Base-by-base conservation (phyloP, 2,113 vertebrate genomes). In the Sakesphorus luctuosus region DNA sequence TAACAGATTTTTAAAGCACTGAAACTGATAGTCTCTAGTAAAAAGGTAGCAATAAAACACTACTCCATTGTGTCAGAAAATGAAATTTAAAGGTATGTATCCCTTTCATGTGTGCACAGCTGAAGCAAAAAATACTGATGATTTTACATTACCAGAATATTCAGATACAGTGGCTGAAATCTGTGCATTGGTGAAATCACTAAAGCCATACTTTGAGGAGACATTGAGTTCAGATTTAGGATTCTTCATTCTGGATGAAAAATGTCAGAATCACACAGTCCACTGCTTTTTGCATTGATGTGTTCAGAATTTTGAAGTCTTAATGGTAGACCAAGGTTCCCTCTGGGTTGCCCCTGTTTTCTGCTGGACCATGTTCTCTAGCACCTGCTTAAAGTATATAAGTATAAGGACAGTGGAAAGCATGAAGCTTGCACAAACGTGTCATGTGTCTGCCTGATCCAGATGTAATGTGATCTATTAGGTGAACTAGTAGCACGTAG, bases 1-100 rank as follows among this genome's bases (percentile, higher is more conserved):
- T 38, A 82, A 92, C 25, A 66, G 31, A 66, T n/a, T 73, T 93
- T 87, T 89, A 79, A 79, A 79, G 25, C 31, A 43, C 35, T 66
- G n/a, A 89, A 82, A 82, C 26, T 75, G 7, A 82, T 5, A 38
- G 40, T 44, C 52, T 65, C 28, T 14, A 40, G 13, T 25, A 68
- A 78, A 75, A 61, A 8, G 11, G 14, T 11, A 84, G 52, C 9
- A 76, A 73, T 66, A 78, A 82, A 75, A 52, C 35, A 81, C 13
- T 40, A 66, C 2, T 49, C 10, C 1, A 1, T 12, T 83, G 36
- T 65, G 46, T 44, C 21, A 71, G 43, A 84, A 86, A 93, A 89
- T 21, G 7, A 56, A 81, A 90, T 68, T 23, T 81, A 81, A 95
- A 68, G 7, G 3, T 59, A 7, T 0, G 1, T 43, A 31, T 36